These are phyloP conservation scores for Turdus rufiventris DNA, from an alignment of 2,113 vertebrate genomes.

Conservation along the genomic window DNA sequence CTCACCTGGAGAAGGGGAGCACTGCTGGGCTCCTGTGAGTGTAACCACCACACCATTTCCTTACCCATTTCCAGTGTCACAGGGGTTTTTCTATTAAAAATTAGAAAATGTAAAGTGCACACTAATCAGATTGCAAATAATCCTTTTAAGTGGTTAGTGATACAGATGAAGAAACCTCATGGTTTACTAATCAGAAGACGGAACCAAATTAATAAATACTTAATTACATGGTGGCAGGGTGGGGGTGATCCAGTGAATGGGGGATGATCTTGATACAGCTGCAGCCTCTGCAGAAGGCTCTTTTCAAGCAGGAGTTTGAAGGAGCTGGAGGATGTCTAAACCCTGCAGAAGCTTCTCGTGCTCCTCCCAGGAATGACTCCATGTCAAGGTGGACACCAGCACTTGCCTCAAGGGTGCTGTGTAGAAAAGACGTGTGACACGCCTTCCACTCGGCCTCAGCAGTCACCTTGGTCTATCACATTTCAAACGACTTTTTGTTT, in stretches of 20 bases:
- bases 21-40: rapidly evolving
- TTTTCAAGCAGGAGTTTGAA: not conserved
- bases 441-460: rapidly evolving
- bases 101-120: not conserved
- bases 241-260: rapidly evolving
- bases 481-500: too few species aligned
- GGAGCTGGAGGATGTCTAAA: not conserved
- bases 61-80: rapidly evolving
- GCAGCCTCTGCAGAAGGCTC: not conserved
- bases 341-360: not conserved
- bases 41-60: rapidly evolving
- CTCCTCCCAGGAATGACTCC: not conserved
- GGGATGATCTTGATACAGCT: too few species aligned
- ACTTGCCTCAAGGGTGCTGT: not conserved
- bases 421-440: rapidly evolving
- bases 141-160: not conserved
- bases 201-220: not conserved
- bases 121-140: not conserved
- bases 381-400: rapidly evolving
- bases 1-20: not conserved
- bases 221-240: not conserved
- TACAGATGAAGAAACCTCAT: not conserved
- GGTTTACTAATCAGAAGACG: not conserved
- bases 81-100: not conserved
- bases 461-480: not conserved